phyloP scores from a whole-genome alignment of 1,140 invertebrate genomes.

The Drosophila mojavensis region DNA sequence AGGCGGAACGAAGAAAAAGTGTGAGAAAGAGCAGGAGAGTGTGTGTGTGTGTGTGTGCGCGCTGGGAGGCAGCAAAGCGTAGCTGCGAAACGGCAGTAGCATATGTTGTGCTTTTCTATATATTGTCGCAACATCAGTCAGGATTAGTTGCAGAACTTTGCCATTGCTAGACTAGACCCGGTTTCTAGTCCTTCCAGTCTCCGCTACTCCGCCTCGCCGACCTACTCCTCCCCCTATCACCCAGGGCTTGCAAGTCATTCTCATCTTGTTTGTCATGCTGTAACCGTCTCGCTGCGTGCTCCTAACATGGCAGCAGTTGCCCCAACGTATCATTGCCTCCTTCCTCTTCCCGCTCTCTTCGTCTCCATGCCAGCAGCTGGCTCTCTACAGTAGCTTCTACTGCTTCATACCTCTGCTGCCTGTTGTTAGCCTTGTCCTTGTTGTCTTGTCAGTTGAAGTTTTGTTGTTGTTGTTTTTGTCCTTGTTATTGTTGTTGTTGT shows the following conservation, averaged over 20 bases:
- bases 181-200: constrained; percentile 14
- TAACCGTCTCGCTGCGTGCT: constrained; percentile 77
- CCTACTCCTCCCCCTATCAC: background rate
- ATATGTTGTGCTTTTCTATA: constrained; percentile 77
- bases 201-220: background rate
- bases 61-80: constrained; percentile 63
- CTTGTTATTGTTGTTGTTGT: constrained; percentile 36
- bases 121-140: constrained; percentile 81
- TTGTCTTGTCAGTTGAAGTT: constrained; percentile 76
- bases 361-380: constrained; percentile 3
- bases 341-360: background rate
- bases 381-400: background rate
- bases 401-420: background rate
- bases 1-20: background rate
- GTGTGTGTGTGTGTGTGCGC: too few relatives aligned
- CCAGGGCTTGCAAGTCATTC: constrained; percentile 34
- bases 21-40: background rate
- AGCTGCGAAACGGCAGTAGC: constrained; percentile 71
- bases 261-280: constrained; percentile 77
- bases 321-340: constrained; percentile 27
- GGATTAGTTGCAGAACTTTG: constrained; percentile 79
- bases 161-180: constrained; percentile 53
- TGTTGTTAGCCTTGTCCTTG: constrained; percentile 73
- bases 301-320: constrained; percentile 67
- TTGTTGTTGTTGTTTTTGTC: constrained; percentile 34